Evolutionary conservation across 1,140 invertebrate genomes (phyloP).

Genomic region (Tribolium castaneum): DNA sequence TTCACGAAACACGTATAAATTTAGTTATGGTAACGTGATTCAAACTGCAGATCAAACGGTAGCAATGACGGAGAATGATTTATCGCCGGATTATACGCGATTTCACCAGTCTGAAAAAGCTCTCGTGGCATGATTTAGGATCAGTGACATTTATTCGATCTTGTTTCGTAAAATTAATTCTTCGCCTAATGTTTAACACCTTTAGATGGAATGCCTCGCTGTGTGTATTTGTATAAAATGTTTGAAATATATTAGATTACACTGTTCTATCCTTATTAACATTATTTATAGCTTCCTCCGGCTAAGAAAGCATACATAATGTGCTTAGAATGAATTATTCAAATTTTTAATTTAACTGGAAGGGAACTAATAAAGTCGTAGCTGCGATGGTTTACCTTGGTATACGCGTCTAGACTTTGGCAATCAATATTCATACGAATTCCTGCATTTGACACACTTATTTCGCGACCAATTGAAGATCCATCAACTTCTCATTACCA

Average conservation of each 20-base stretch:
- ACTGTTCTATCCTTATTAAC: conserved; percentile 41
- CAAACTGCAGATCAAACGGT: conserved; percentile 48
- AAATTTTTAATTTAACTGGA: conserved; percentile 4
- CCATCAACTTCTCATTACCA: not conserved
- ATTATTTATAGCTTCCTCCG: conserved; percentile 45
- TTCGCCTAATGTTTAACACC: not conserved
- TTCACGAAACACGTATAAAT: conserved; percentile 48
- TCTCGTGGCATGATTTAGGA: conserved; percentile 46
- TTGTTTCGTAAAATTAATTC: conserved; percentile 28
- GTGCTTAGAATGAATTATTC: conserved; percentile 38
- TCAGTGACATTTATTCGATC: conserved; percentile 18
- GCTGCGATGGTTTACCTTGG: not conserved
- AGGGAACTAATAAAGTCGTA: conserved; percentile 10
- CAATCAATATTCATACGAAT: not conserved
- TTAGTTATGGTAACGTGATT: conserved; percentile 47
- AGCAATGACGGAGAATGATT: conserved; percentile 49
- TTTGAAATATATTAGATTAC: conserved; percentile 41
- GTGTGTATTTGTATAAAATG: conserved; percentile 35
- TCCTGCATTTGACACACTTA: not conserved
- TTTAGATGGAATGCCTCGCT: not conserved
- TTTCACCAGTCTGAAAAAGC: conserved; percentile 45
- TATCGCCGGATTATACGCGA: conserved; percentile 49
- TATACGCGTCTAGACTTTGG: not conserved
- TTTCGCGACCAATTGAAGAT: not conserved
- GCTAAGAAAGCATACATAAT: conserved; percentile 45